phyloP scores from a whole-genome alignment of 2,113 vertebrate genomes.

The Plestiodon gilberti region DNA sequence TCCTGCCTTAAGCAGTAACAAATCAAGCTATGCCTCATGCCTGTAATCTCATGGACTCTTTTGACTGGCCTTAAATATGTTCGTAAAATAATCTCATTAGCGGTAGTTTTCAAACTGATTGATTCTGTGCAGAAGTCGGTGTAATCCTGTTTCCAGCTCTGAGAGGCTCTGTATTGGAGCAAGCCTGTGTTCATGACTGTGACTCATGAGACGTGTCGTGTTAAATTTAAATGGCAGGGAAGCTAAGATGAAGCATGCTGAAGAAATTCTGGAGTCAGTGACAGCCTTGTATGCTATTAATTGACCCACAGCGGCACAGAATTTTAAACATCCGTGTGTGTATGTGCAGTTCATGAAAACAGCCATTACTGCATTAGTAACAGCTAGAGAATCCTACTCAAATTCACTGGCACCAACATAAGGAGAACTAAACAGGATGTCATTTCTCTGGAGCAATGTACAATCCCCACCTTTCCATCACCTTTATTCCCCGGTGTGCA shows the following conservation, averaged over 20 bases:
- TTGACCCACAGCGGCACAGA: not conserved
- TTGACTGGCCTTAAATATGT: not conserved
- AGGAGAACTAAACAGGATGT: not conserved
- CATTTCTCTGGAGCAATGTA: not conserved
- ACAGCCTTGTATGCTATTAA: not conserved
- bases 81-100: constrained; percentile 26
- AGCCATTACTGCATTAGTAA: not conserved
- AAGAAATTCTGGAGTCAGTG: not conserved
- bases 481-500: not conserved
- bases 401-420: not conserved
- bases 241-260: not conserved
- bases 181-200: not conserved
- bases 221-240: constrained; percentile 9
- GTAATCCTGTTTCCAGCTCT: constrained; percentile 8
- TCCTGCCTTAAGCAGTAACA: not conserved
- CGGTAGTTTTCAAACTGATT: constrained; percentile 4
- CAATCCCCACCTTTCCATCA: not conserved
- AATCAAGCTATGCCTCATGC: not conserved
- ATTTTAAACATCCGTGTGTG: not conserved
- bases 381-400: not conserved
- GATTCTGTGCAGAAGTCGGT: constrained; percentile 1
- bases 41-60: not conserved
- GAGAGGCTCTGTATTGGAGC: not conserved
- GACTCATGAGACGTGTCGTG: not conserved
- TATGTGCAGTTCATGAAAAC: not conserved